These are phyloP conservation scores for Melanocharis versteri DNA, from an alignment of 2,113 vertebrate species.

Conservation along the genomic window DNA sequence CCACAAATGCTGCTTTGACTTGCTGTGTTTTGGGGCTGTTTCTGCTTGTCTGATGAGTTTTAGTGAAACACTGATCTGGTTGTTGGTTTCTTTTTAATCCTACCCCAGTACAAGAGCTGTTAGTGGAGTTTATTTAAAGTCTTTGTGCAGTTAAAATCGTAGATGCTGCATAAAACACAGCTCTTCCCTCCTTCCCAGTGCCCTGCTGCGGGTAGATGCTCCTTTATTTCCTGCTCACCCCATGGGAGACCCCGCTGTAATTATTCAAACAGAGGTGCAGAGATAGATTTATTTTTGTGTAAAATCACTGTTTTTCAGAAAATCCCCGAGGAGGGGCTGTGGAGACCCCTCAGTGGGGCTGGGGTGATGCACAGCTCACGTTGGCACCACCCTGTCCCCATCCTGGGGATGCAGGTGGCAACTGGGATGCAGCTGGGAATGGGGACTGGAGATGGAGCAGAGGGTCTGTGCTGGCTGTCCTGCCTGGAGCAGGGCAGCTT, in stretches of 20 bases:
- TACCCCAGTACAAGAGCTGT: neutral
- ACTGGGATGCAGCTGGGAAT: neutral
- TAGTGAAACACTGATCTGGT: neutral
- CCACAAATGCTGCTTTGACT: neutral
- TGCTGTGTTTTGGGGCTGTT: neutral
- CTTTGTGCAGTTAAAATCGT: neutral
- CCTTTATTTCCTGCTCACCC: neutral
- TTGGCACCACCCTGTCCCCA: fast-evolving
- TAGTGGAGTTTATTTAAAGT: neutral
- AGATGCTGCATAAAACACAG: neutral
- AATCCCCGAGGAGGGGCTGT: neutral
- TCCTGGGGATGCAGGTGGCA: neutral
- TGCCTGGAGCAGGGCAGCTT: neutral
- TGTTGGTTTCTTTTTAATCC: neutral
- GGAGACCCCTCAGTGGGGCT: fast-evolving
- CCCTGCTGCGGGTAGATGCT: neutral
- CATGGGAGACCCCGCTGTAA: fast-evolving
- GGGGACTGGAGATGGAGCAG: neutral
- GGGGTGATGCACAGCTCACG: fast-evolving
- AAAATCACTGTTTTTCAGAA: neutral
- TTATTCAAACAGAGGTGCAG: neutral
- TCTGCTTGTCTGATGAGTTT: neutral
- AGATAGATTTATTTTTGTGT: neutral
- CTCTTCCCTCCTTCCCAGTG: neutral
- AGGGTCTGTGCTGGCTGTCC: neutral